Evolutionary conservation across 2,888 invertebrate genomes (phyloP).

Genomic region (Hanleya hanleyi): DNA sequence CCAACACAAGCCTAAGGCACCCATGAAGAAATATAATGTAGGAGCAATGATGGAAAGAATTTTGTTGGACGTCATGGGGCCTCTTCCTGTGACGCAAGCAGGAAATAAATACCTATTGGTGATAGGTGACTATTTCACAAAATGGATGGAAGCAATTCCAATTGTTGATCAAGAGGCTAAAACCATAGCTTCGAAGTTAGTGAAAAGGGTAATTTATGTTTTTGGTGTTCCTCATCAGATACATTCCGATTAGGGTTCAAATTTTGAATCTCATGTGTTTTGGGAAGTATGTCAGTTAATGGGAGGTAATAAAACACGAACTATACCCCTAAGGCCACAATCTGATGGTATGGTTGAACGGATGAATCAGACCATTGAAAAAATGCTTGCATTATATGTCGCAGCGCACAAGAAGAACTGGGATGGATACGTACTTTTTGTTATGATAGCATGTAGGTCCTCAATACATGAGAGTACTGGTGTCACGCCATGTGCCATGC

Average conservation of each 20-base stretch:
- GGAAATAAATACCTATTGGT: constrained; percentile 26
- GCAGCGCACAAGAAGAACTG: constrained; percentile 26
- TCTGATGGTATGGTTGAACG: constrained; percentile 25
- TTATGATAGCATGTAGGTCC: constrained; percentile 39
- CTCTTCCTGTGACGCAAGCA: constrained; percentile 12
- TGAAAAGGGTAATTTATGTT: constrained; percentile 25
- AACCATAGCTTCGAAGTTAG: constrained; percentile 35
- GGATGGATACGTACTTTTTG: constrained; percentile 20
- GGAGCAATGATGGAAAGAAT: constrained; percentile 25
- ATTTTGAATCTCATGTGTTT: constrained; percentile 35
- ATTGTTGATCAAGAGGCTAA: constrained; percentile 33
- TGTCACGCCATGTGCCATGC: constrained; percentile 28
- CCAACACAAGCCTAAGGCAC: constrained; percentile 15
- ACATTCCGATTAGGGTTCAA: constrained; percentile 35
- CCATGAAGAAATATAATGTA: constrained; percentile 23
- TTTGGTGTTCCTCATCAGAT: constrained; percentile 33
- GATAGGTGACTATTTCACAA: constrained; percentile 33
- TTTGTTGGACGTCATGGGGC: constrained; percentile 11
- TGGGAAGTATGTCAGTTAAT: constrained; percentile 33
- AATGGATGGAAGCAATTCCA: constrained; percentile 27
- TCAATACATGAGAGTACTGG: constrained; percentile 31
- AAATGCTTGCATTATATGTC: constrained; percentile 30
- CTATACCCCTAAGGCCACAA: constrained; percentile 27
- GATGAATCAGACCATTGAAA: constrained; percentile 27
- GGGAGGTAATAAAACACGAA: constrained; percentile 35